Base-by-base conservation (phyloP, 2,113 vertebrate species). In the Pelodiscus sinensis region DNA sequence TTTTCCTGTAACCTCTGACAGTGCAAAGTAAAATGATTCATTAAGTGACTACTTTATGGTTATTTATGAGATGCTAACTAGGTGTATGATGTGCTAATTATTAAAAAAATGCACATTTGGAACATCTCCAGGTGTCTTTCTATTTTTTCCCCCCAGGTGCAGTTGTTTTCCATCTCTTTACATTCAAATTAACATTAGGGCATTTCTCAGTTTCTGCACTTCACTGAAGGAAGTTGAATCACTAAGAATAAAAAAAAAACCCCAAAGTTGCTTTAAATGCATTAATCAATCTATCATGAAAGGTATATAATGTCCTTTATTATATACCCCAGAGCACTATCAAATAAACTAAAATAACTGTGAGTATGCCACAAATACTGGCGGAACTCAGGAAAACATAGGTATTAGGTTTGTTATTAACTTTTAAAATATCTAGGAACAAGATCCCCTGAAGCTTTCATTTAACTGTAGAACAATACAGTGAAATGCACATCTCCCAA, bases 11-110 rank as follows among this genome's bases (percentile, higher is more conserved):
- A 97, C 97, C 97, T 97, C 96, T 98, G 97, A 97, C 96, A 97
- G 96, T 96, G 96, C 87, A 97, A 96, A 96, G 94, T 96, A 95
- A 97, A 97, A 97, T 95, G 95, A 98, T 97, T 98, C 97, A 98
- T 97, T 98, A 97, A 98, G 95, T 97, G 93, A 92, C 94, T 94
- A 94, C 93, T 93, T 95, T 95, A 98, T 98, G 97, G 96, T 97
- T 98, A 98, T 98, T 98, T 97, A 98, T 98, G 98, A 98, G 97
- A 98, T 98, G 97, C 95, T 98, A 98, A 98, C 88, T 97, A 97
- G 96, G 87, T 98, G 90, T 97, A 84, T 97, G 97, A 97, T 97
- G 97, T 97, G 97, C 96, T 98, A 98, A 98, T 98, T 98, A 98
- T 98, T 98, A 98, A 96, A 97, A 97, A 98, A 97, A 97, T 94